Conservation (phyloP, 2,797 vertebrate species). For the Sebastes miniatus region DNA sequence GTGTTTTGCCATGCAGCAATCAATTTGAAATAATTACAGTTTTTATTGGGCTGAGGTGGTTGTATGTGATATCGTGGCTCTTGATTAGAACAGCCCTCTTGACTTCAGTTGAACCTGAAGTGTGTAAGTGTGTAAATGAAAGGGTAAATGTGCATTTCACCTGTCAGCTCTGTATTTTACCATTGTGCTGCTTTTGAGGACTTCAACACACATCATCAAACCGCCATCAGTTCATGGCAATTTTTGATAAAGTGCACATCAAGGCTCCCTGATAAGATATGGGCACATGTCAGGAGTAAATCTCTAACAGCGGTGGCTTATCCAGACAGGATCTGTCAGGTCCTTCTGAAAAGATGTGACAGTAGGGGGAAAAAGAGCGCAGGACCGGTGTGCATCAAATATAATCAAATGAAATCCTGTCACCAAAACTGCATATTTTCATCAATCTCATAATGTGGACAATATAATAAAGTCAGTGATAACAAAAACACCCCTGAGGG, state of each 20-base stretch:
- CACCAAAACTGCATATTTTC: slow-evolving; percentile 34
- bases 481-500: slow-evolving; percentile 1
- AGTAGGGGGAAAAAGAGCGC: neutral
- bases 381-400: slow-evolving; percentile 30
- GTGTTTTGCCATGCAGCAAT: slow-evolving; percentile 2
- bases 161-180: neutral
- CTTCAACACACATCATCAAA: slow-evolving; percentile 7
- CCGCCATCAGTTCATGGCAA: slow-evolving; percentile 15
- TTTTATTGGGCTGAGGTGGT: neutral
- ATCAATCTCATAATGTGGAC: slow-evolving; percentile 44
- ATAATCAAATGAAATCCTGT: slow-evolving; percentile 58
- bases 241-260: slow-evolving; percentile 49
- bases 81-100: neutral
- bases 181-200: neutral
- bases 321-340: slow-evolving; percentile 46
- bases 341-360: slow-evolving; percentile 38
- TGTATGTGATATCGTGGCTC: neutral
- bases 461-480: slow-evolving; percentile 32
- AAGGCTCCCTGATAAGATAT: slow-evolving; percentile 46
- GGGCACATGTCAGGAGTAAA: slow-evolving; percentile 49
- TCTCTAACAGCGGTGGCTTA: slow-evolving; percentile 47
- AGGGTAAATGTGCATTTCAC: neutral
- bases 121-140: neutral
- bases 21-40: slow-evolving; percentile 34
- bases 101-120: neutral